These are phyloP conservation scores for Porites cylindrica DNA, from an alignment of 92 coral and sea anemone genomes.

Conservation along the genomic window DNA sequence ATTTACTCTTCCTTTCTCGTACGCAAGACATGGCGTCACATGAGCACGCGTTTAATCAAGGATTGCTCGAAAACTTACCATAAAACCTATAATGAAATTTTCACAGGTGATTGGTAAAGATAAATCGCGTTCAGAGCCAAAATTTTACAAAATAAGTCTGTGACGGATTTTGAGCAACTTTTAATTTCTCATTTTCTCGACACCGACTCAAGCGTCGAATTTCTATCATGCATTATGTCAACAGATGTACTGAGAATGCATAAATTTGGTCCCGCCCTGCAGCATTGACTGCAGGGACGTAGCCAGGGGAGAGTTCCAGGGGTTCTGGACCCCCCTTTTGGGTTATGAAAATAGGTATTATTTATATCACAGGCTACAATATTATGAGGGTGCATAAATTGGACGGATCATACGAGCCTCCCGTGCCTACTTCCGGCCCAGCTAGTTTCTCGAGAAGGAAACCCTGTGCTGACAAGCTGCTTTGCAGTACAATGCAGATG, in stretches of 20 bases:
- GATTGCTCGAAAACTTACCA: conserved; percentile 1
- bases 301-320: too few relatives aligned
- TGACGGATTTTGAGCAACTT: background rate
- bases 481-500: conserved; percentile 11
- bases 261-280: too few relatives aligned
- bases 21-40: background rate
- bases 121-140: conserved; percentile 3
- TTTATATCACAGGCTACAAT: too few relatives aligned
- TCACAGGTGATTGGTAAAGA: background rate
- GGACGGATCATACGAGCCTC: background rate
- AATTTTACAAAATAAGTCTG: background rate
- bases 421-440: conserved; percentile 12
- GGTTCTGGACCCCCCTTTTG: too few relatives aligned
- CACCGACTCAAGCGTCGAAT: too few relatives aligned
- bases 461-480: conserved; percentile 14
- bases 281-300: too few relatives aligned
- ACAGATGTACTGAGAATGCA: too few relatives aligned
- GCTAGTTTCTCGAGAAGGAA: conserved; percentile 18
- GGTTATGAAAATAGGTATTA: too few relatives aligned
- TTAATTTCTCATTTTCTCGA: background rate
- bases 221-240: too few relatives aligned
- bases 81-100: background rate
- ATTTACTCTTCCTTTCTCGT: conserved; percentile 3
- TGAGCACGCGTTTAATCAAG: background rate
- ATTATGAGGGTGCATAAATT: too few relatives aligned